Base-by-base conservation (phyloP, 2,888 invertebrate species). In the Diaperis boleti region DNA sequence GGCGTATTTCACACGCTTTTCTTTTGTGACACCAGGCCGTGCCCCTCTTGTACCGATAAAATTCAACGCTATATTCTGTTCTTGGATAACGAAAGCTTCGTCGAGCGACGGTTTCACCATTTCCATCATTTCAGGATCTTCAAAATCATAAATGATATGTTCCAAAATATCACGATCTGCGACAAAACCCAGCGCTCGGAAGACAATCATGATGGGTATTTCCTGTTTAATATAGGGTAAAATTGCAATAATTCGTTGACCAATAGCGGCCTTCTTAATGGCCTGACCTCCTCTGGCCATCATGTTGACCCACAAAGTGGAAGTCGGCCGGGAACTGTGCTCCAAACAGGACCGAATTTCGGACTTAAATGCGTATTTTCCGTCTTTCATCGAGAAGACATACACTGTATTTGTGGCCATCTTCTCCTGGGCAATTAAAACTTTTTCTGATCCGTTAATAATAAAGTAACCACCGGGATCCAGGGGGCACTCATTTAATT, bases 61-160 rank as follows among this genome's bases (percentile, higher is more conserved):
- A 83, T 98, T 99, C 11, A 99, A 84, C 0, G 99, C 99, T 2
- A 99, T 97, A 84, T 94, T 97, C 81, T 99, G 99, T 79, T 99
- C 99, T 83, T 99, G 98, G 71, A 99, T 96, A 0, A 98, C 98
- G 82, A 99, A 99, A 37, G 99, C 99, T 84, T 99, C 99, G 83
- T 99, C 99, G 59, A 99, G 83, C 0, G 98, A 98, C 0, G 99
- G 99, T 81, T 99, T 99, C 0, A 84, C 98, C 98, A 99, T 98
- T 87, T 99, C 99, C 98, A 99, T 99, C 98, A 99, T 98, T 85
- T 99, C 99, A 4, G 97, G 98, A 83, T 99, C 99, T 82, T 99
- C 98, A 83, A 99, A 99, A 79, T 99, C 99, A 81, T 99, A 99
- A 76, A 99, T 99, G 66, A 99, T 99, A 77, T 99, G 99, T 79